Evolutionary conservation across 2,113 vertebrate species (phyloP).

Genomic region (Mixornis gularis): DNA sequence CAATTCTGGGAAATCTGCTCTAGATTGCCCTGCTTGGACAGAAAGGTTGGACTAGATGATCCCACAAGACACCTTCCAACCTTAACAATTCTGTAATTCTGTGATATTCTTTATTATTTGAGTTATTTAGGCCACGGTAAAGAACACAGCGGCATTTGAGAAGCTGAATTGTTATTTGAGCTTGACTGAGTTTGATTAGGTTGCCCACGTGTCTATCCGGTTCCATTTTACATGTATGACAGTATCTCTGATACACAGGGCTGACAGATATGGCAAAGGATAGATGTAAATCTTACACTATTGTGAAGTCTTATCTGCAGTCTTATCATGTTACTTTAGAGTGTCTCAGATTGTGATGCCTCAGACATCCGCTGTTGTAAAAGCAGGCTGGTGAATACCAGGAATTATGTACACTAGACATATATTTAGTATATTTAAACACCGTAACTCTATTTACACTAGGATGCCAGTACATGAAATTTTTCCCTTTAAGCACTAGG

Average conservation of each 20-base stretch:
- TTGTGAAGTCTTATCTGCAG: neutral
- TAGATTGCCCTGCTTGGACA: neutral
- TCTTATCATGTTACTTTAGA: neutral
- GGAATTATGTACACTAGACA: neutral
- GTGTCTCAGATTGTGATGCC: neutral
- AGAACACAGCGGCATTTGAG: neutral
- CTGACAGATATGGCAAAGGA: neutral
- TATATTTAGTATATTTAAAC: neutral
- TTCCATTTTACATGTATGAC: neutral
- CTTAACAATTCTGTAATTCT: neutral
- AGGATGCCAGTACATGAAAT: neutral
- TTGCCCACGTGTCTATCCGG: neutral
- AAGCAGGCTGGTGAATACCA: neutral
- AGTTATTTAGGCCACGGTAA: neutral
- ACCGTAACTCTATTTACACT: neutral
- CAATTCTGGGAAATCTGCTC: neutral
- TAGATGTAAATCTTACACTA: neutral
- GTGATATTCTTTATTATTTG: neutral
- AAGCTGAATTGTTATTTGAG: neutral
- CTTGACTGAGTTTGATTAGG: neutral
- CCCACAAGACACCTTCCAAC: neutral
- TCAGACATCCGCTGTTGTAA: neutral
- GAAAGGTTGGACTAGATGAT: neutral
- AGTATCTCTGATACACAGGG: neutral
- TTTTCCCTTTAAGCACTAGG: neutral